Evolutionary conservation across 2,888 invertebrate genomes (phyloP).

Genomic region (Ectropis crepuscularia): DNA sequence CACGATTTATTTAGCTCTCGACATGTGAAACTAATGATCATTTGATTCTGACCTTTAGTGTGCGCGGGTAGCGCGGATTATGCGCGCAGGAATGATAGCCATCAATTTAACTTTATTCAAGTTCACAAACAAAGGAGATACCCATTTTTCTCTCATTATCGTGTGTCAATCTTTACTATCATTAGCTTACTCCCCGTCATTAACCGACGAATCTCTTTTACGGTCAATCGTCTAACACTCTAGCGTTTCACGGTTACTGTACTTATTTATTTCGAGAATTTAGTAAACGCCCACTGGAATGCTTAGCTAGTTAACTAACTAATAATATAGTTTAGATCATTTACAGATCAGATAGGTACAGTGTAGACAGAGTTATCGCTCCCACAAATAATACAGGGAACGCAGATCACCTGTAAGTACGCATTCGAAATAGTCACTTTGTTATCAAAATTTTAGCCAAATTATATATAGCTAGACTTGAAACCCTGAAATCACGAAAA

Average conservation of each 20-base stretch:
- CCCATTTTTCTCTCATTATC: conserved; percentile 29
- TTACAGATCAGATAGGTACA: too few species aligned
- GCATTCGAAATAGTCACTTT: too few species aligned
- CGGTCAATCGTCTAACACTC: conserved; percentile 7
- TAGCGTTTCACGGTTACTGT: conserved; percentile 19
- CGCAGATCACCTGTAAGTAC: too few species aligned
- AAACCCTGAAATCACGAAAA: too few species aligned
- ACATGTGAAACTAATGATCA: conserved; percentile 65
- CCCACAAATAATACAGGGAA: too few species aligned
- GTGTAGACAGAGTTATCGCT: too few species aligned
- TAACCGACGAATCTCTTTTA: conserved; percentile 14
- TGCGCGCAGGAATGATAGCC: conserved; percentile 33
- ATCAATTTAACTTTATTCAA: conserved; percentile 31
- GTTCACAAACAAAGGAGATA: conserved; percentile 28
- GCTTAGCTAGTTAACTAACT: background rate
- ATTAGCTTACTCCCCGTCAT: conserved; percentile 26
- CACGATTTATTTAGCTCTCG: conserved; percentile 59
- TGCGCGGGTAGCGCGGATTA: conserved; percentile 29
- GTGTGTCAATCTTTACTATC: conserved; percentile 29
- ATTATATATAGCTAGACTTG: too few species aligned
- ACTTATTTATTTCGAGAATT: conserved; percentile 14
- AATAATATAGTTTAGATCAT: too few species aligned
- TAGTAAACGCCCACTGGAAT: background rate
- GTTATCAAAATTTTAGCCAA: too few species aligned
- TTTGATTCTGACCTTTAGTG: conserved; percentile 64